Evolutionary conservation across 53 echinoderm and acorn worm species (phyloP), one percentile per base, ranked within the genome.

Genomic region (Antedon mediterranea): DNA sequence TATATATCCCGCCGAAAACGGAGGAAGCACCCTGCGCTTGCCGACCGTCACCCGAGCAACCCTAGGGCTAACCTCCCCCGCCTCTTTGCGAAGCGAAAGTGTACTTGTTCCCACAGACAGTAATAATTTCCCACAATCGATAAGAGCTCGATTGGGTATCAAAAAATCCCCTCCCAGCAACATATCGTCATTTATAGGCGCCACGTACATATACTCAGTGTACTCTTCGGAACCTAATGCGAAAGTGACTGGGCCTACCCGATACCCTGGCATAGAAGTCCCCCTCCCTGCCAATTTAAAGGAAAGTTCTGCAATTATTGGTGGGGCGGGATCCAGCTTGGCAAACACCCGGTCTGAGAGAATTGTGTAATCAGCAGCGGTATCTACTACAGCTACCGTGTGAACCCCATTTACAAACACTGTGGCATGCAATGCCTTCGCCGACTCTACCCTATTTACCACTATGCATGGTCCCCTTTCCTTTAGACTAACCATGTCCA

Each of bases 151-250:
- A 23, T 75, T 71, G 27, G 30, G 32, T 13, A 41, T 42, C 43
- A 85, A 43, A 23, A 85, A 71, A 32, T 81, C 85, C 26, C 72
- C 33, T 0, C 85, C 81, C 9, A 81, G 43, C 26, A 85, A 30
- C 85, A 85, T 81, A 72, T 85, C 85, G 28, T 85, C 81, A 27
- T 80, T 79, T 43, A 85, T 85, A 0, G 81, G 85, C 8, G 76
- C 81, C 42, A 85, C 85, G 41, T 85, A n/a, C n/a, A n/a, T n/a
- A n/a, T n/a, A 77, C 31, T 81, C 81, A 14, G 20, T 75, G 72
- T 76, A 85, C 32, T 4, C 71, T 23, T 71, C 13, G 32, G 43
- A 34, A 5, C 87, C 87, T 1, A 87, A 44, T 27, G 28, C 43
- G 9, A 86, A 28, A 31, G 34, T 79, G 29, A 87, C 71, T 30